A percentile compares a stretch with the other conserved stretches of the same genome.
These are phyloP conservation scores for Hapalemur alaotrensis DNA, from an alignment of 2,797 vertebrate genomes.

Conservation along the genomic window DNA sequence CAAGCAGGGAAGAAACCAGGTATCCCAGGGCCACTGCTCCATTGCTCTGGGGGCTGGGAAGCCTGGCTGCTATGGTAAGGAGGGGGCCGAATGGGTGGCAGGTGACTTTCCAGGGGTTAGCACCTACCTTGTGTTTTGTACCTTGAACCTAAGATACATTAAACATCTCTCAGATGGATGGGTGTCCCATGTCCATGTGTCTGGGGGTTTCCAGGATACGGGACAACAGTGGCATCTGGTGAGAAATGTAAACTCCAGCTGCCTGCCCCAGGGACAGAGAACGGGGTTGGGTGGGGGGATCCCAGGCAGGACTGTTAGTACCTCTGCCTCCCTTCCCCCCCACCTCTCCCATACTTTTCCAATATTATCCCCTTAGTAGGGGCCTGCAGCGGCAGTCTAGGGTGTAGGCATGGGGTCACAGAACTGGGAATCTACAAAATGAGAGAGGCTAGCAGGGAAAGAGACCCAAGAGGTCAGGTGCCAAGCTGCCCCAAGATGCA, in stretches of 20 bases:
- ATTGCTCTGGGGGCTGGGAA: slow-evolving; percentile 57
- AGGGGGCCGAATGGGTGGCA: background rate
- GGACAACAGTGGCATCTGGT: background rate
- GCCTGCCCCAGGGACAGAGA: background rate
- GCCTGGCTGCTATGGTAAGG: background rate
- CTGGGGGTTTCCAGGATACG: background rate
- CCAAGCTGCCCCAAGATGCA: slow-evolving; percentile 1
- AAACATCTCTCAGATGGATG: slow-evolving; percentile 66
- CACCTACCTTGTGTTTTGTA: slow-evolving; percentile 62
- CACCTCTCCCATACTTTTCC: background rate
- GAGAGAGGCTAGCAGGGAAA: background rate
- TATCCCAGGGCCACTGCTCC: background rate
- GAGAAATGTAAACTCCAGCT: background rate
- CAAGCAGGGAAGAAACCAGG: slow-evolving; percentile 58
- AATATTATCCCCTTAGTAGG: background rate
- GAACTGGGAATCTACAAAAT: slow-evolving; percentile 17
- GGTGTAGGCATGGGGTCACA: background rate
- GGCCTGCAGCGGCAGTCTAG: background rate
- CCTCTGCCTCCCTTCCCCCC: background rate
- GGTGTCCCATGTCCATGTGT: slow-evolving; percentile 41
- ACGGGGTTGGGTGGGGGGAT: background rate
- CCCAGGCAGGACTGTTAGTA: background rate
- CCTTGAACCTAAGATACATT: slow-evolving; percentile 62
- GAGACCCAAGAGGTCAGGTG: background rate
- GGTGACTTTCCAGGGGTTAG: slow-evolving; percentile 46